phyloP scores from a whole-genome alignment of 2,113 vertebrate genomes.

The Oplegnathus fasciatus region DNA sequence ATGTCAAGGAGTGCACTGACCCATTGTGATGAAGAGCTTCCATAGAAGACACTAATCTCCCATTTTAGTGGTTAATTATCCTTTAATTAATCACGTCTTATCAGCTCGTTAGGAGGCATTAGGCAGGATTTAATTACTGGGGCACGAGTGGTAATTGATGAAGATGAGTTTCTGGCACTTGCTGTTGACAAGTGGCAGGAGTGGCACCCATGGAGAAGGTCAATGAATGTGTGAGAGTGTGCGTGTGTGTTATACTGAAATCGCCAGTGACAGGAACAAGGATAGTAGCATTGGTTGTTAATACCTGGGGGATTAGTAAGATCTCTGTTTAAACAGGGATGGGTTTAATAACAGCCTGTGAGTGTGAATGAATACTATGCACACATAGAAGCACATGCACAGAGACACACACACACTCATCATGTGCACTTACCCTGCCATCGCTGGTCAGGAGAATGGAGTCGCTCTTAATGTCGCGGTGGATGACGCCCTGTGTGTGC shows the following conservation, averaged over 20 bases:
- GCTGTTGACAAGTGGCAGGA: constrained; percentile 63
- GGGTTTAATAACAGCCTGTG: not conserved
- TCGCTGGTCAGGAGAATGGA: constrained; percentile 98
- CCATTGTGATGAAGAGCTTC: constrained; percentile 60
- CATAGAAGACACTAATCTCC: constrained; percentile 65
- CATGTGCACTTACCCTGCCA: constrained; percentile 88
- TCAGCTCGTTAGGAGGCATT: constrained; percentile 76
- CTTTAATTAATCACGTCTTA: constrained; percentile 77
- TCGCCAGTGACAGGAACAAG: constrained; percentile 27
- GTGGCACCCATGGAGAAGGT: constrained; percentile 48
- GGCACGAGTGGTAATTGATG: constrained; percentile 71
- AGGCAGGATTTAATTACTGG: constrained; percentile 80
- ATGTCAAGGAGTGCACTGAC: constrained; percentile 56
- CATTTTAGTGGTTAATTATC: constrained; percentile 73
- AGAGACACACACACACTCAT: not conserved
- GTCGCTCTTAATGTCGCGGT: constrained; percentile 99
- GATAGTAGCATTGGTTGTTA: not conserved
- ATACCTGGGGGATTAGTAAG: not conserved
- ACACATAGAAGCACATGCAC: not conserved
- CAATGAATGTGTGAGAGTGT: constrained; percentile 45
- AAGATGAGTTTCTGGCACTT: constrained; percentile 74
- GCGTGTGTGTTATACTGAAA: constrained; percentile 9
- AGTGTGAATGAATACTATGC: not conserved
- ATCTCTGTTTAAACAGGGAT: not conserved
- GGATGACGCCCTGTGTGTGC: constrained; percentile 98